Base-by-base conservation (phyloP, 2,888 invertebrate species). In the Eupelmus urozonus region DNA sequence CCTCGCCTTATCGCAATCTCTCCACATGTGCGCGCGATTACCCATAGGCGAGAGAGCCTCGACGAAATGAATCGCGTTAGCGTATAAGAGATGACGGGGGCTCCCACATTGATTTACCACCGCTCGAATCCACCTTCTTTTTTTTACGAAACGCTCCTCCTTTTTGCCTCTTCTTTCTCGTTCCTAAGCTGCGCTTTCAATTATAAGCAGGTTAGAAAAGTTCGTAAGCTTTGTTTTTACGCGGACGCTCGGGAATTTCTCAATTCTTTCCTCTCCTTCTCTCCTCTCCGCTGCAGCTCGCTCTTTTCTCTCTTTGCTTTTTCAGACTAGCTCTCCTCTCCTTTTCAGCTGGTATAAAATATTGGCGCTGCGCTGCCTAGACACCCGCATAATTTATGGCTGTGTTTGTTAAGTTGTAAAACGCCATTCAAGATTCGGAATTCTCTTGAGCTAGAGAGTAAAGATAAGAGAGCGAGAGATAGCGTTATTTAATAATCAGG, bases 1-100 rank as follows among this genome's bases (percentile, higher is more conserved):
- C 9, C 16, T 45, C 79, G 74, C 81, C 82, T 83, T 83, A 83
- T 83, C 82, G 83, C 82, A 82, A 83, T 83, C 83, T 83, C 83
- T 82, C 80, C 67, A 53, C 45, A 67, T 53, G 69, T 60, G 62
- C 70, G 75, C 77, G 82, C 80, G 81, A 71, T 72, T 77, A 77
- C 23, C 60, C 72, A 60, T 62, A 62, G 67, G 53, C 60, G 67
- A 13, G 29, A 18, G 69, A 76, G 42, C n/a, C n/a, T 40, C 40
- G 55, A 25, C 67, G 62, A 78, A 78, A 72, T 34, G 69, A 73
- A 69, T 74, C 78, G 78, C 42, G 78, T 74, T 63, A 55, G 51
- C 63, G 53, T 57, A 74, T 42, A 69, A n/a, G 63, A 78, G 67
- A 78, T 73, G 78, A 73, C 78, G 72, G 72, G 49, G 20, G n/a